Evolutionary conservation across 2,888 invertebrate species (phyloP), one percentile per base, ranked within the genome.

Genomic region (Griposia aprilina): DNA sequence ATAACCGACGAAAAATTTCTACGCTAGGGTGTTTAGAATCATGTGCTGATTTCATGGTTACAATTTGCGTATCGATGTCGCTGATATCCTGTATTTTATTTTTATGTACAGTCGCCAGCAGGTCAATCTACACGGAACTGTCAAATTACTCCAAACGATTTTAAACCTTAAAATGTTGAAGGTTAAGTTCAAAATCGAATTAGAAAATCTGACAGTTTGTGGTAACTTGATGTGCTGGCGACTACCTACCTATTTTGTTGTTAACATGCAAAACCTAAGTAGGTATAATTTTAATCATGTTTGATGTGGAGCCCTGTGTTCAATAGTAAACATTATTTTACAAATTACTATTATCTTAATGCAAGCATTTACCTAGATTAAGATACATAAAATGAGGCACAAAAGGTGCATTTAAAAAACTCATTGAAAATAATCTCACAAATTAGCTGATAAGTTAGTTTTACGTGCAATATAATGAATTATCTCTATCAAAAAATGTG

Each of bases 401-500:
- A 75, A 68, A 82, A 52, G 2, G 52, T 74, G 79, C 63, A 79
- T 78, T 75, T 70, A 76, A 69, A 73, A 71, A 81, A 73, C 79
- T 80, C 76, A 75, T 83, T 79, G 50, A 59, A 50, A 70, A 66
- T 76, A 90, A 89, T 91, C 89, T 92, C 91, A 91, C 90, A 90
- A 90, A 88, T 74, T 90, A 91, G 70, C 69, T 66, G 0, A 0
- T 90, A 90, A 88, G 82, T 72, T 88, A 90, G 76, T 77, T 45
- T 82, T 85, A 85, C 26, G 90, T 90, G 90, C 90, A 91, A 91
- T 91, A 90, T 84, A 82, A 83, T 82, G 82, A 78, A 66, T 63
- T 84, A 74, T 82, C 74, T 87, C 81, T 82, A 85, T 80, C 81
- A 80, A 80, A 88, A 90, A 90, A 90, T 94, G 94, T 94, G 95